Evolutionary conservation across 1,140 invertebrate species (phyloP), one percentile per base, ranked within the genome.

Genomic region (Sycobia sp.): DNA sequence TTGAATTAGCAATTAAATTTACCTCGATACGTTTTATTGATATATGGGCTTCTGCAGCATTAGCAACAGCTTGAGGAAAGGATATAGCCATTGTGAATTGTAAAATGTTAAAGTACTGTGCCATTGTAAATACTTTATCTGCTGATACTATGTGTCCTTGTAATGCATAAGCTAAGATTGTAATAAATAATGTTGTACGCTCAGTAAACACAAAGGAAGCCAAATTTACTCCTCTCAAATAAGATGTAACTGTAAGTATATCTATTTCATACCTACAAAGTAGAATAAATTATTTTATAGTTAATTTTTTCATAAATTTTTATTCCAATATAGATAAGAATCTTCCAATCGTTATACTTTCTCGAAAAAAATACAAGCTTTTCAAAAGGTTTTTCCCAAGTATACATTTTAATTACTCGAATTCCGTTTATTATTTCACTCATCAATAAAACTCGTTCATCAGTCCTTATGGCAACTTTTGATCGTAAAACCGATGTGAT

Each of bases 321-420:
- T 13, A 34, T 1, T 20, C 9, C 18, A 20, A 20, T 18, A 0
- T 34, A 34, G 10, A 34, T 32, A 34, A 29, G 0, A 32, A 32
- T 36, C 18, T n/a, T n/a, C n/a, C 2, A 27, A 43, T 38, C 46
- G 0, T 1, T 47, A 18, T 53, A 66, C 65, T 57, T 62, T 68
- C 83, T 66, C 18, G 76, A 73, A 4, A 65, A 49, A 18, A 75
- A 70, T 13, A 91, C 85, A 39, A 91, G 78, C 54, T 84, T 83
- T 0, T 86, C 86, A 75, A 93, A 92, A 0, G 90, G 89, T 63
- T 88, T 86, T 75, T 93, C 91, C 91, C 91, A 93, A 0, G 90
- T 87, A 71, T 92, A 92, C 91, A 95, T 94, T 80, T 95, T 95
- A 32, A 89, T 67, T 8, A 88, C 82, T 66, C 85, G 76, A 67